Evolutionary conservation across 2,888 invertebrate genomes (phyloP).

Genomic region (Podotricha telesiphe): DNA sequence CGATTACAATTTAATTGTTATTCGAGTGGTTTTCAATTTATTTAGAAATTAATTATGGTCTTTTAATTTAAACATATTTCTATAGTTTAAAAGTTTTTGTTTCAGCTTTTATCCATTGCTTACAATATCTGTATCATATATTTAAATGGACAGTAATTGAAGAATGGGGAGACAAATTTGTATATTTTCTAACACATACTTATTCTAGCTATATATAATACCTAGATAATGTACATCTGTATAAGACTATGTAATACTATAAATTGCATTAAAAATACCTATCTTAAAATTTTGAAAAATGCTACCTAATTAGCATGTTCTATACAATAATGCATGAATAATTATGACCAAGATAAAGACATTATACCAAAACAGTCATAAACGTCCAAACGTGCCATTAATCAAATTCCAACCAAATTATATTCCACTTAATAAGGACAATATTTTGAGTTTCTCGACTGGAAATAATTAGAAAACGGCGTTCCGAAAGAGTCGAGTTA

Average conservation of each 20-base stretch:
- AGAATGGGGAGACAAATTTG: no score
- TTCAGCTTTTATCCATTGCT: no score
- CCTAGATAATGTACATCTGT: no score
- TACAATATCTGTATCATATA: no score
- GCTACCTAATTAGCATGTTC: background rate
- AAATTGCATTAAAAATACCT: background rate
- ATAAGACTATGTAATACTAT: no score
- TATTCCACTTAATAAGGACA: conserved; percentile 23
- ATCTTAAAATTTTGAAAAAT: background rate
- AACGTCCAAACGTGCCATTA: conserved; percentile 6
- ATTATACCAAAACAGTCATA: background rate
- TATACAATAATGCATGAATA: background rate
- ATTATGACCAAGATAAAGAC: background rate
- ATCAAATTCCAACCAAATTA: conserved; percentile 21
- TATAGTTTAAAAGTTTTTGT: no score
- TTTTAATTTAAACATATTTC: background rate
- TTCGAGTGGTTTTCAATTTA: conserved; percentile 9
- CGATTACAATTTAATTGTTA: conserved; percentile 25
- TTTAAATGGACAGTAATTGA: no score
- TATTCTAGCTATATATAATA: no score
- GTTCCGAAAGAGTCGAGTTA: conserved; percentile 19
- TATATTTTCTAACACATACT: no score
- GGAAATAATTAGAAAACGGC: conserved; percentile 33
- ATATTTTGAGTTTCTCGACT: conserved; percentile 25
- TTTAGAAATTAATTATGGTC: background rate